Percentiles rank a stretch among this genome's conserved stretches.
Evolutionary conservation across 2,113 vertebrate species (phyloP).

Genomic region (Athene cunicularia): DNA sequence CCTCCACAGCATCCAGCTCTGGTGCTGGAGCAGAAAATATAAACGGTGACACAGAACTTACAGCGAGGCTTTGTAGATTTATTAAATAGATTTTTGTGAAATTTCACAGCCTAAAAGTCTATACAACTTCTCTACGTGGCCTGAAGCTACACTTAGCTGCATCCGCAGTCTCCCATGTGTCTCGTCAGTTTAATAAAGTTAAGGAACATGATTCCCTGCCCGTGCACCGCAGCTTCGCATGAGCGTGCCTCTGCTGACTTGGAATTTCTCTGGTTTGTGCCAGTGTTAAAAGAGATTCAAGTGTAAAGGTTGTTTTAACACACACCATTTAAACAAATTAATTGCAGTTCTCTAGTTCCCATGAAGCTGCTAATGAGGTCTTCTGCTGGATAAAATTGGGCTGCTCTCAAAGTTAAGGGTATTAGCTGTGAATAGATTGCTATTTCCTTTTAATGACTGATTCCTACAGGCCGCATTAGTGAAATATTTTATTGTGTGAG

Average conservation of each 20-base stretch:
- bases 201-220: not conserved
- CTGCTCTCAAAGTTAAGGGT: conserved; percentile 27
- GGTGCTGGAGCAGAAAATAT: conserved; percentile 24
- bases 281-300: conserved; percentile 37
- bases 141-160: conserved; percentile 43
- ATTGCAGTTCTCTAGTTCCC: conserved; percentile 37
- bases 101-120: conserved; percentile 43
- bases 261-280: conserved; percentile 31
- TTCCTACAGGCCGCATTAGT: conserved; percentile 39
- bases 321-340: conserved; percentile 56
- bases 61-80: not conserved
- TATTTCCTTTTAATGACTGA: conserved; percentile 31
- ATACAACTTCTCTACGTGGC: not conserved
- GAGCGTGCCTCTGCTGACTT: not conserved
- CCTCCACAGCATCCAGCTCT: not conserved
- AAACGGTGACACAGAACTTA: not conserved
- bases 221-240: accelerated
- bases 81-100: conserved; percentile 38
- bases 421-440: conserved; percentile 36
- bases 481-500: conserved; percentile 8
- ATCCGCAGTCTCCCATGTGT: not conserved
- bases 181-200: conserved; percentile 22
- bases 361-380: conserved; percentile 58
- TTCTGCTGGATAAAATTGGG: conserved; percentile 28
- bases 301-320: conserved; percentile 51